Conservation (phyloP, 2,888 invertebrate species). For the Acanthosepion lycidas region DNA sequence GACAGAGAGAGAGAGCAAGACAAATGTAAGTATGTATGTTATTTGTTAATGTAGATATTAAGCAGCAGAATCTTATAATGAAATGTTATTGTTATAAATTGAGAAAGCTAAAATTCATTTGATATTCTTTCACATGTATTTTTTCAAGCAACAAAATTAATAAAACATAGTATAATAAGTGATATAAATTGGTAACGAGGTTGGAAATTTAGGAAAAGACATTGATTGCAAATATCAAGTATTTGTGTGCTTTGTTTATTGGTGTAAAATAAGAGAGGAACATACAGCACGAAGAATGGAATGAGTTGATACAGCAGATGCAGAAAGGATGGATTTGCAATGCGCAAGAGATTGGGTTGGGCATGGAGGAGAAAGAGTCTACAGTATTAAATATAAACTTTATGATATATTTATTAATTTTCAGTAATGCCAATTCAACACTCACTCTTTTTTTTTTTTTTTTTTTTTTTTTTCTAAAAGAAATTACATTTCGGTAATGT, state of each 20-base stretch:
- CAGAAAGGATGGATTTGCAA: background rate
- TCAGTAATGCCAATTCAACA: constrained; percentile 11
- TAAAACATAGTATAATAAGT: too few species aligned
- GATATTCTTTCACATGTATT: too few species aligned
- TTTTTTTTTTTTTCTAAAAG: background rate
- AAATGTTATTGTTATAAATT: too few species aligned
- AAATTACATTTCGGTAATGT: background rate
- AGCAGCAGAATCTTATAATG: too few species aligned
- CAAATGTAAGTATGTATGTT: too few species aligned
- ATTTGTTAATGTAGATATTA: too few species aligned
- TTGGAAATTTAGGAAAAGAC: background rate
- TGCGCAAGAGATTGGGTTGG: background rate
- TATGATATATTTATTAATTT: background rate
- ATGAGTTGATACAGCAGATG: too few species aligned
- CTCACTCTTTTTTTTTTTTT: background rate
- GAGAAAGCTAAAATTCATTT: too few species aligned
- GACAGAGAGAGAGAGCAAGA: too few species aligned
- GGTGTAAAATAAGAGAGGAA: background rate
- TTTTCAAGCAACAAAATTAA: too few species aligned
- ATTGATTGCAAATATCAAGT: background rate
- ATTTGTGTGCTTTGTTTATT: constrained; percentile 15
- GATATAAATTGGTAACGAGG: too few species aligned
- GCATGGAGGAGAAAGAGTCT: background rate
- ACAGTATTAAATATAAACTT: background rate
- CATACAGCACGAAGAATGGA: background rate